Conservation (phyloP, 2,113 vertebrate species). For the Peromyscus maniculatus region DNA sequence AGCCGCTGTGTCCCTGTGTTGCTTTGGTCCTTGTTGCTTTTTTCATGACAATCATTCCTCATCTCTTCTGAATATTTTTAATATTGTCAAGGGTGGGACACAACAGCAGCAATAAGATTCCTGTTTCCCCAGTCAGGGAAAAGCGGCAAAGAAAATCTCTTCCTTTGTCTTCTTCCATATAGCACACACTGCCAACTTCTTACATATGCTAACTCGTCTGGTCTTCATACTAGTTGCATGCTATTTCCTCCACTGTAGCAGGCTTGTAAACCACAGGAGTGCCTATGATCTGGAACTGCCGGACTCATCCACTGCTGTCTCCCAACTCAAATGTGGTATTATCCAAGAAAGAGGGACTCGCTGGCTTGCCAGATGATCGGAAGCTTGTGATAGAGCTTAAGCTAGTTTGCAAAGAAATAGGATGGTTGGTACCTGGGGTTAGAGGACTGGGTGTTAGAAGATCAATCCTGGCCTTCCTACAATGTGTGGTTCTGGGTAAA, state of each 20-base stretch:
- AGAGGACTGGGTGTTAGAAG: not conserved
- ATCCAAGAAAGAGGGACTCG: not conserved
- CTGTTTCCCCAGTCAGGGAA: not conserved
- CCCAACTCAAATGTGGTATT: not conserved
- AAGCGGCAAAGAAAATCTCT: not conserved
- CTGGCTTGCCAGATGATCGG: not conserved
- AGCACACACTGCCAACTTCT: not conserved
- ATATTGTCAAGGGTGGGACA: not conserved
- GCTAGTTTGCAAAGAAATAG: not conserved
- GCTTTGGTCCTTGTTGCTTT: constrained; percentile 1
- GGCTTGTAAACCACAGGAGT: not conserved
- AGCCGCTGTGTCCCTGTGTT: not conserved
- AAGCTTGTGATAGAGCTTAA: not conserved
- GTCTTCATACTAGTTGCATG: not conserved
- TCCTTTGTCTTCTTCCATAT: not conserved
- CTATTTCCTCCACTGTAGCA: not conserved
- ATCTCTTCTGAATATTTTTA: not conserved
- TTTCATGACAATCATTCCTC: not conserved
- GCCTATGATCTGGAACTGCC: not conserved
- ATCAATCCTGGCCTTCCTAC: not conserved
- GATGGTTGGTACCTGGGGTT: not conserved
- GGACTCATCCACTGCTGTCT: not conserved
- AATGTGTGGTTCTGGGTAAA: not conserved
- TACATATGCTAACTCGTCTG: not conserved
- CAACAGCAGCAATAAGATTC: not conserved